Evolutionary conservation across 2,888 invertebrate genomes (phyloP), one percentile per base, ranked within the genome.

Genomic region (Eledona agricola): DNA sequence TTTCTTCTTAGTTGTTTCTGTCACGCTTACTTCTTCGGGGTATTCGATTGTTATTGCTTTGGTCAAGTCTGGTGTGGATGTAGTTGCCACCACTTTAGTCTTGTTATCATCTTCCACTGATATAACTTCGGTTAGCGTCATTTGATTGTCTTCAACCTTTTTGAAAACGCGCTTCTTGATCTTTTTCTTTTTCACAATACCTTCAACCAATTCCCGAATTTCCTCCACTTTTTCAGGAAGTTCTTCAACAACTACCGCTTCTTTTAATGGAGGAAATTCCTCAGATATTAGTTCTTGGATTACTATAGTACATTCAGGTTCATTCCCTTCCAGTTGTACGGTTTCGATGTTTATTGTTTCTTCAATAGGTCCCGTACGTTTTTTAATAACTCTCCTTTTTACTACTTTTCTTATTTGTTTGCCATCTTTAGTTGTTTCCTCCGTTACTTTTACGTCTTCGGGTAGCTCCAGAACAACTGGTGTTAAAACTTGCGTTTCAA

Each of bases 41-140:
- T 65, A 58, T 37, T 62, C 63, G 10, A 55, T 40, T 7, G 34
- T 40, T n/a, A 56, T 13, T 11, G 59, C 49, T 22, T 51, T 58
- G 22, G 10, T 17, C 22, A 37, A 22, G n/a, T 58, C 45, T n/a
- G 55, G 57, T 11, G 79, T 69, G 19, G 37, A n/a, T 2, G 26
- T 51, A n/a, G 70, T 65, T 6, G 80, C 72, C 4, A 72, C 63
- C 3, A 75, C 70, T 31, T 73, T 66, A 6, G 71, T 77, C 55
- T 77, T 73, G 31, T 74, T 77, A 45, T 78, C 78, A 66, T 78
- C 78, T 53, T 78, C 76, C 34, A 77, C 64, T 0, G 78, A 78
- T 56, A 76, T 72, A 52, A 80, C 78, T 69, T 77, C 77, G 35
- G 64, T 62, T 17, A 62, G 54, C 64, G 76, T 73, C 47, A 71